Conservation (phyloP, 1,140 invertebrate genomes). For the Zophobas atratus region DNA sequence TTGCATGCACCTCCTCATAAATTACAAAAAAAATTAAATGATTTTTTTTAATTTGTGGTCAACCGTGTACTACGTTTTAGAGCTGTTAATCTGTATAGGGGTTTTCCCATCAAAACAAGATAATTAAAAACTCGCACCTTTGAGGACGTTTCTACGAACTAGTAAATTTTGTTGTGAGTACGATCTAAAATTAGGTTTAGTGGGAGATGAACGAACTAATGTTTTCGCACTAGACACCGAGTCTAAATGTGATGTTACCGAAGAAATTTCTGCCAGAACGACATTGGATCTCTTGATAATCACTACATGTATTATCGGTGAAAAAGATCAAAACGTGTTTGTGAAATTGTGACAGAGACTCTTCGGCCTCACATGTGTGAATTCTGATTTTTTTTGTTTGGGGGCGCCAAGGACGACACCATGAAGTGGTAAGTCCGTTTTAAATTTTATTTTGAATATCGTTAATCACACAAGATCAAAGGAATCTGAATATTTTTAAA, state of each 20-base stretch:
- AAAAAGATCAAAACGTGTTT: not conserved
- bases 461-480: too few relatives aligned
- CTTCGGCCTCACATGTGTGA: not conserved
- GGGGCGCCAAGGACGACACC: conserved; percentile 10
- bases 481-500: too few relatives aligned
- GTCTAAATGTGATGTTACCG: conserved; percentile 28
- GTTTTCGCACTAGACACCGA: conserved; percentile 34
- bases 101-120: conserved; percentile 5
- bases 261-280: conserved; percentile 40
- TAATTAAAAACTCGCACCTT: not conserved
- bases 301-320: not conserved
- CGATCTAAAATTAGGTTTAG: conserved; percentile 44
- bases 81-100: not conserved
- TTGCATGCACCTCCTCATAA: not conserved
- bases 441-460: not conserved
- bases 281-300: conserved; percentile 33
- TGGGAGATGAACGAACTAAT: conserved; percentile 48
- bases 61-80: too few relatives aligned
- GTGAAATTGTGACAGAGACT: conserved; percentile 10
- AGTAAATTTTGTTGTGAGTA: conserved; percentile 39
- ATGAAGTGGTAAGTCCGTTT: conserved; percentile 24
- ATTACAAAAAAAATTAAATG: too few relatives aligned
- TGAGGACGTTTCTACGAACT: conserved; percentile 5
- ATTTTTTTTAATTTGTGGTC: conserved; percentile 6
- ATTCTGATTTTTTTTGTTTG: not conserved